Conservation (phyloP, 2,888 invertebrate species). For the Diachrysia chrysitis region DNA sequence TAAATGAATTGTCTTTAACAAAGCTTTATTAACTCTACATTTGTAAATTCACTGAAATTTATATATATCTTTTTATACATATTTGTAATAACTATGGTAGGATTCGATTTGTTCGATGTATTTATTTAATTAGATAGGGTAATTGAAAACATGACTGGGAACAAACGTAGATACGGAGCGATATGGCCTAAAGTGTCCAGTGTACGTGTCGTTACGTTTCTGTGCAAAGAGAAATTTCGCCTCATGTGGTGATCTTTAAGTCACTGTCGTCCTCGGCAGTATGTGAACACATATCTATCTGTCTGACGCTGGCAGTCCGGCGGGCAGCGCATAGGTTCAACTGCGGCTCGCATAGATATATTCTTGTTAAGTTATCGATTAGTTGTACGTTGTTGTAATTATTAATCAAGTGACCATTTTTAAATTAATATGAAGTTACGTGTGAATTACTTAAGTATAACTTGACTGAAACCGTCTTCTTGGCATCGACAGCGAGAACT, state of each 20-base stretch:
- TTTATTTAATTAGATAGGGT: conserved; percentile 87
- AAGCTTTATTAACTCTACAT: conserved; percentile 89
- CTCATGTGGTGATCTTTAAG: conserved; percentile 39
- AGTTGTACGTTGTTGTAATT: conserved; percentile 68
- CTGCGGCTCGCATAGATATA: conserved; percentile 57
- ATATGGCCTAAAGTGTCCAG: conserved; percentile 81
- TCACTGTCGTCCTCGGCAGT: conserved; percentile 64
- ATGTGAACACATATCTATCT: conserved; percentile 80
- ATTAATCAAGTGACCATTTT: conserved; percentile 64
- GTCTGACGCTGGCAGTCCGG: conserved; percentile 66
- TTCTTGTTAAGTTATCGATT: conserved; percentile 68
- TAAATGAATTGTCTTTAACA: conserved; percentile 86
- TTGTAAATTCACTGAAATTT: conserved; percentile 88
- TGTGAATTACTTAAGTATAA: conserved; percentile 62
- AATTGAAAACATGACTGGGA: conserved; percentile 87
- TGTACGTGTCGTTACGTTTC: conserved; percentile 67
- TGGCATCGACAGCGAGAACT: conserved; percentile 47
- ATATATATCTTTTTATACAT: conserved; percentile 88
- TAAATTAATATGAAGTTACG: conserved; percentile 58
- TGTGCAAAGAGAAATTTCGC: conserved; percentile 46
- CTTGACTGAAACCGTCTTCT: conserved; percentile 55
- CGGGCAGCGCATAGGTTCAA: conserved; percentile 59
- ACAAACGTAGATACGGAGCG: conserved; percentile 82
- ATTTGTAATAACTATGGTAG: conserved; percentile 85
- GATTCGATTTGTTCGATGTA: conserved; percentile 82